phyloP scores from a whole-genome alignment of 2,888 invertebrate genomes.

The Cerastis leucographa region DNA sequence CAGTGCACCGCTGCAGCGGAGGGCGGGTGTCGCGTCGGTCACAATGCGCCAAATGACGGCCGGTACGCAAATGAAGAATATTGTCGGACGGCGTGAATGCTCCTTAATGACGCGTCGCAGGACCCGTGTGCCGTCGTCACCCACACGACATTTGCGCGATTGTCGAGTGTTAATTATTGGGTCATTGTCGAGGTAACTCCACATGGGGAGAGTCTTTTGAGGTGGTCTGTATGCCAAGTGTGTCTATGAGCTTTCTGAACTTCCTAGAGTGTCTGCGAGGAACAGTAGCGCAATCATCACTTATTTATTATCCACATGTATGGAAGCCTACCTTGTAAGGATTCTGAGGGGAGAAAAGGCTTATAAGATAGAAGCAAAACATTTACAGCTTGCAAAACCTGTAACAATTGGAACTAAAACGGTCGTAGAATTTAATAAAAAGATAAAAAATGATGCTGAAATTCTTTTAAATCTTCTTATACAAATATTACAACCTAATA shows the following conservation, averaged over 20 bases:
- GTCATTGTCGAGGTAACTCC: slow-evolving; percentile 77
- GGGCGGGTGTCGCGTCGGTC: slow-evolving; percentile 79
- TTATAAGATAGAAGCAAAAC: background rate
- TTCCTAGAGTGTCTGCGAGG: background rate
- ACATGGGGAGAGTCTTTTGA: slow-evolving; percentile 55
- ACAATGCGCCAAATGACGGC: slow-evolving; percentile 90
- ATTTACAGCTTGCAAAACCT: background rate
- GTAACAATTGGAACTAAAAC: background rate
- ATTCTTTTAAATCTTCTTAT: background rate
- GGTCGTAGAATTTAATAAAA: background rate
- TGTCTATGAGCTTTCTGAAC: slow-evolving; percentile 7
- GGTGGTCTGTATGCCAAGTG: slow-evolving; percentile 15
- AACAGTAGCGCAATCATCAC: slow-evolving; percentile 45
- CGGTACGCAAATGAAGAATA: slow-evolving; percentile 89
- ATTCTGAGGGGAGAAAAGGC: background rate
- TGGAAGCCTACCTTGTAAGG: slow-evolving; percentile 5
- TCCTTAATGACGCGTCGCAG: slow-evolving; percentile 87
- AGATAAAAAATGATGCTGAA: background rate
- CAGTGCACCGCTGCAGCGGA: slow-evolving; percentile 83
- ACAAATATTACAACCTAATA: background rate
- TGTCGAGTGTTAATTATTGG: slow-evolving; percentile 86
- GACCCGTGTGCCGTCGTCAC: slow-evolving; percentile 76
- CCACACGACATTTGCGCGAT: slow-evolving; percentile 85
- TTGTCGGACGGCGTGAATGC: slow-evolving; percentile 89
- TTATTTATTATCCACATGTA: slow-evolving; percentile 9